Percentiles rank a stretch among this genome's conserved stretches.
phyloP scores from a whole-genome alignment of 2,113 vertebrate species.

The Podiceps cristatus region DNA sequence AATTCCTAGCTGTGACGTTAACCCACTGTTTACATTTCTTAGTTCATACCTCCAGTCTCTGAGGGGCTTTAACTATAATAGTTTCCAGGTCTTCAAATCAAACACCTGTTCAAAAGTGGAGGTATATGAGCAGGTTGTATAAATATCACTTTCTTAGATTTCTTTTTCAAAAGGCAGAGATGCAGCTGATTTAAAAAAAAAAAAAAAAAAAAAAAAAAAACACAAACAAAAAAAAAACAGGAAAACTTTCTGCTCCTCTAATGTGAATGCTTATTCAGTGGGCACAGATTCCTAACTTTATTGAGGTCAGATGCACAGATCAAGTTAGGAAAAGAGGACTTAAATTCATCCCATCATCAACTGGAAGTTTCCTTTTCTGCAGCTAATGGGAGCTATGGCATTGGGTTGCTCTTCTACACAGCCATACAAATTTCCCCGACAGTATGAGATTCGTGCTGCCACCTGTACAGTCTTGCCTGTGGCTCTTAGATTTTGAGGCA shows the following conservation, averaged over 20 bases:
- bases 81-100: background rate
- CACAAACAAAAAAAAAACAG: too few relatives aligned
- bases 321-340: background rate
- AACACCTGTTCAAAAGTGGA: background rate
- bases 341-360: background rate
- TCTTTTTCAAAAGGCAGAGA: background rate
- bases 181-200: background rate
- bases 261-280: background rate
- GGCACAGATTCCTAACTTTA: background rate
- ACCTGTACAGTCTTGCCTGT: background rate
- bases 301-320: background rate
- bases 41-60: background rate
- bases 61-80: background rate
- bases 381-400: background rate
- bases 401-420: background rate
- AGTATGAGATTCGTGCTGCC: background rate
- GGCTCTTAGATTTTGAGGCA: background rate
- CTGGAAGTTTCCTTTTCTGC: background rate
- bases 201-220: too few relatives aligned
- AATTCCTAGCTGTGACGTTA: too few relatives aligned
- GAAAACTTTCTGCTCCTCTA: background rate
- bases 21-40: too few relatives aligned
- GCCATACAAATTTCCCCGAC: fast-evolving
- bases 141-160: background rate
- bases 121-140: background rate